phyloP scores from a whole-genome alignment of 2,797 vertebrate genomes.

The Erpetoichthys calabaricus region DNA sequence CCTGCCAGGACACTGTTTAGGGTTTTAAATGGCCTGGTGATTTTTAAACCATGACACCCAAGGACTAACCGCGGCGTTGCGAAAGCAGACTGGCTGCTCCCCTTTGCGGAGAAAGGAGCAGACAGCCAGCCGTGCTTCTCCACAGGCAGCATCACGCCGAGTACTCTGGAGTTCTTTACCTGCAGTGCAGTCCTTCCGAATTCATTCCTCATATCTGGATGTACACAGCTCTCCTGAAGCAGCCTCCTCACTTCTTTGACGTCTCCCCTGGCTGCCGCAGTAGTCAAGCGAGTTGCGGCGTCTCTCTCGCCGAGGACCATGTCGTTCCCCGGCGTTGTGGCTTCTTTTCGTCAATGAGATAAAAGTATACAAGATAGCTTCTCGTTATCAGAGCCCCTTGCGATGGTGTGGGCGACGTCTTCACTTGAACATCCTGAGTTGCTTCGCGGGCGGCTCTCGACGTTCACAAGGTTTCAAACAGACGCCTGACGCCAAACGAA shows the following conservation, averaged over 20 bases:
- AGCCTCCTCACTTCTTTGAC: conserved; percentile 57
- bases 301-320: conserved; percentile 65
- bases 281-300: conserved; percentile 59
- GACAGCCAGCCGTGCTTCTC: not conserved
- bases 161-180: conserved; percentile 33
- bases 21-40: too few relatives aligned
- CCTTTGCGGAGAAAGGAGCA: not conserved
- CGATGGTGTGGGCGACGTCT: too few relatives aligned
- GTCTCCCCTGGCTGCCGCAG: conserved; percentile 66
- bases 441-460: too few relatives aligned
- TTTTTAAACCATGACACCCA: too few relatives aligned
- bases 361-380: too few relatives aligned
- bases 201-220: conserved; percentile 64
- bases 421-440: too few relatives aligned
- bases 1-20: too few relatives aligned
- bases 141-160: too few relatives aligned
- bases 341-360: not conserved
- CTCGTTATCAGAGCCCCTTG: too few relatives aligned
- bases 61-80: too few relatives aligned
- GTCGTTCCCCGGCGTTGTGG: conserved; percentile 8
- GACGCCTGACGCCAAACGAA: too few relatives aligned
- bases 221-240: conserved; percentile 57
- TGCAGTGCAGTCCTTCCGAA: conserved; percentile 74
- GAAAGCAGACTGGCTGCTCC: not conserved
- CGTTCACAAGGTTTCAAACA: too few relatives aligned